A percentile compares a stretch with the other conserved stretches of the same genome.
These are phyloP conservation scores for Jaculus jaculus DNA, from an alignment of 2,113 vertebrate species.

Conservation along the genomic window DNA sequence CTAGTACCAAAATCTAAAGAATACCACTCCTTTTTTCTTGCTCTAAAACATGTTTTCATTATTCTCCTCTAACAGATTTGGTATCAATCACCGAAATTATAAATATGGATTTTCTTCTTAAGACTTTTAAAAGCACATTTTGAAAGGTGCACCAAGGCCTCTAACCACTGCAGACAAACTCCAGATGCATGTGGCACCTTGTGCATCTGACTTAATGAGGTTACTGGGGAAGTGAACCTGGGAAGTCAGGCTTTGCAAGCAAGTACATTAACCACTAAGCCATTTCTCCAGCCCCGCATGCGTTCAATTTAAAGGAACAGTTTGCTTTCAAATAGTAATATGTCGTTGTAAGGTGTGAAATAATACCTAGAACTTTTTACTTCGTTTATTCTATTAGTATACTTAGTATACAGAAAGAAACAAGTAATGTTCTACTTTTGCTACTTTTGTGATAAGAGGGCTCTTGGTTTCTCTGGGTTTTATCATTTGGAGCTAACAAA, in stretches of 20 bases:
- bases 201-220: too few species aligned
- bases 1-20: conserved; percentile 14
- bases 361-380: not conserved
- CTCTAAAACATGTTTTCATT: not conserved
- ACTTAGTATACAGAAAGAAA: not conserved
- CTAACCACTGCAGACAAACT: too few species aligned
- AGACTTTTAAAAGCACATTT: not conserved
- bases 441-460: not conserved
- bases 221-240: too few species aligned
- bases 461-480: conserved; percentile 3
- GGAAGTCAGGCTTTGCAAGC: too few species aligned
- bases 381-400: conserved; percentile 5
- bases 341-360: not conserved
- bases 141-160: not conserved
- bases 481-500: not conserved
- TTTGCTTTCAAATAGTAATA: not conserved
- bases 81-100: not conserved
- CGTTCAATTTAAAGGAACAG: conserved; percentile 16
- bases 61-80: conserved; percentile 43
- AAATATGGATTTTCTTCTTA: conserved; percentile 4
- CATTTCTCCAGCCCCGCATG: too few species aligned
- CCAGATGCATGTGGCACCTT: too few species aligned
- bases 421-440: not conserved
- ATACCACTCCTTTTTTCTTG: not conserved
- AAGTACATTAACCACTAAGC: too few species aligned